A percentile compares a stretch with the other conserved stretches of the same genome.
phyloP scores from a whole-genome alignment of 2,113 vertebrate species.

The Monarcha castaneiventris region DNA sequence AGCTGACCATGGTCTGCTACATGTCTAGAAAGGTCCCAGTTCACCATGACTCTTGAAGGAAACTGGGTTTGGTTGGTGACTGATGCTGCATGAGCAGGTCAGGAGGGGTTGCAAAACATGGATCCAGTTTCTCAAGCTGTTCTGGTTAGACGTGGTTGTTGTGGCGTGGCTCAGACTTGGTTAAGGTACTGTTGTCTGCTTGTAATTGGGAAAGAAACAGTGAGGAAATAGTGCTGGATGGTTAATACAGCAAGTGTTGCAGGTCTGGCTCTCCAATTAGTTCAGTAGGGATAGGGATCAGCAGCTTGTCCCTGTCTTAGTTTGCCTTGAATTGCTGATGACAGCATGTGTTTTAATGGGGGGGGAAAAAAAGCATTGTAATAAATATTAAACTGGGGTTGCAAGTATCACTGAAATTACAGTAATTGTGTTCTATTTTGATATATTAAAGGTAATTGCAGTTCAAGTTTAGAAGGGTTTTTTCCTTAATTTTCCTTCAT shows the following conservation, averaged over 20 bases:
- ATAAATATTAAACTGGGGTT: not conserved
- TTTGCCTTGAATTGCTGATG: not conserved
- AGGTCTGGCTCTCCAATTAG: not conserved
- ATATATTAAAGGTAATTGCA: not conserved
- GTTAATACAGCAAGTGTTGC: not conserved
- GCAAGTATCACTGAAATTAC: not conserved
- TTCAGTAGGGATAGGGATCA: not conserved
- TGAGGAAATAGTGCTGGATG: not conserved
- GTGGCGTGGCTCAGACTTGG: not conserved
- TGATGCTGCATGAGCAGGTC: not conserved
- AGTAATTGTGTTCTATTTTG: not conserved
- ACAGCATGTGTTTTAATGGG: not conserved
- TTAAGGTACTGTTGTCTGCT: not conserved
- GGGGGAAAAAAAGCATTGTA: not conserved
- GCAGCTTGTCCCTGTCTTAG: not conserved
- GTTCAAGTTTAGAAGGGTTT: not conserved
- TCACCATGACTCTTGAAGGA: not conserved
- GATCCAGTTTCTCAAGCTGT: not conserved
- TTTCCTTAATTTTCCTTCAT: not conserved
- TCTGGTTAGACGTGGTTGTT: not conserved
- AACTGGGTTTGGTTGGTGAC: not conserved
- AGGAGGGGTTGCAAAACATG: not conserved
- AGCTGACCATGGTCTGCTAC: not conserved
- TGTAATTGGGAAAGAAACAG: not conserved
- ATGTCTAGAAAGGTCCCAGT: not conserved